A percentile compares a stretch with the other conserved stretches of the same genome.
Conservation (phyloP, 2,113 vertebrate species). For the Centropus bengalensis region DNA sequence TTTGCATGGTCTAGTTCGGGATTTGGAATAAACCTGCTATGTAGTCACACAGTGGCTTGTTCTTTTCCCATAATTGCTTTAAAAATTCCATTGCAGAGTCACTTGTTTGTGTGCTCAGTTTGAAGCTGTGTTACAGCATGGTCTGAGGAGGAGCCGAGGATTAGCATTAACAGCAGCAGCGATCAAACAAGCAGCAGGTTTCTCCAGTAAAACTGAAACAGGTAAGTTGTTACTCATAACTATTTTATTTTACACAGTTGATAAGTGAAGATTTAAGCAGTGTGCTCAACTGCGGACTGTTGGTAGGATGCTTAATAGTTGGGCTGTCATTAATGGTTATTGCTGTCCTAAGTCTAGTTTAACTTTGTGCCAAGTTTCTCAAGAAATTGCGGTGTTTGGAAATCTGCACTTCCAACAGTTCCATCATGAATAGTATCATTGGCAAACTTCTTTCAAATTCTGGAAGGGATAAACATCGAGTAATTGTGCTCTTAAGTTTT, state of each 20-base stretch:
- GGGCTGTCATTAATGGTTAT: background rate
- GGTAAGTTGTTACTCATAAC: conserved; percentile 68
- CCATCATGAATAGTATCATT: background rate
- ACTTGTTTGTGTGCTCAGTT: conserved; percentile 98
- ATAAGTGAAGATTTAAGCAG: background rate
- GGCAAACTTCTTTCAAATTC: background rate
- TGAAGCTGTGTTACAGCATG: conserved; percentile 94
- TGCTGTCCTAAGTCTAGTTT: background rate
- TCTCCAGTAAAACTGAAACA: conserved; percentile 91
- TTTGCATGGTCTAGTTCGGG: background rate
- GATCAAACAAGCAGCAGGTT: conserved; percentile 94
- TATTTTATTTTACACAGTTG: background rate
- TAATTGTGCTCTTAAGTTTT: background rate
- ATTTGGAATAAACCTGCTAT: background rate
- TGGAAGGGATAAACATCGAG: background rate
- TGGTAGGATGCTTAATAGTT: background rate
- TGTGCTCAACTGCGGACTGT: background rate
- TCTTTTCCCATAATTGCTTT: background rate
- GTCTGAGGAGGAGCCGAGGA: conserved; percentile 90
- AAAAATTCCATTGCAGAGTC: conserved; percentile 82
- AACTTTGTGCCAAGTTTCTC: background rate
- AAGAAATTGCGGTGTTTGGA: background rate
- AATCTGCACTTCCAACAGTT: background rate
- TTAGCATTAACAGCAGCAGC: conserved; percentile 93
- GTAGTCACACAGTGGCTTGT: background rate